Conservation (phyloP, 2,113 vertebrate species). For the Tiliqua scincoides region DNA sequence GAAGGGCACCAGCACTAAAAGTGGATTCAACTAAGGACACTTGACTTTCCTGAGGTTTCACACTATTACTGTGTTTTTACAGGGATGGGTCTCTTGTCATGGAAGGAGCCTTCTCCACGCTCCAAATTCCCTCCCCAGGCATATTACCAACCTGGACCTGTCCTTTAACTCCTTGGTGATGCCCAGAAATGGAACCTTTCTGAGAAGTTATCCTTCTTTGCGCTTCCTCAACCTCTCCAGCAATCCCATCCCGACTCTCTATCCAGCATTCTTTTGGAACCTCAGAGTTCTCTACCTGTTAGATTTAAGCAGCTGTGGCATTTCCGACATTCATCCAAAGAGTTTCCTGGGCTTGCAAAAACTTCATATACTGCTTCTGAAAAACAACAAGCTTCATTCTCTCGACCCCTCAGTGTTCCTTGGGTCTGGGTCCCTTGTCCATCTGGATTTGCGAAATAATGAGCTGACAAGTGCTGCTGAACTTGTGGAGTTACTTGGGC, state of each 20-base stretch:
- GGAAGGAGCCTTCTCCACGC: slow-evolving; percentile 54
- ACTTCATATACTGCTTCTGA: slow-evolving; percentile 66
- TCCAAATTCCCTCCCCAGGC: slow-evolving; percentile 66
- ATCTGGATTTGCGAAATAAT: slow-evolving; percentile 66
- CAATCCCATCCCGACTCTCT: slow-evolving; percentile 75
- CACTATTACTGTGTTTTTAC: slow-evolving; percentile 25
- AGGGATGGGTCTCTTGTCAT: slow-evolving; percentile 69
- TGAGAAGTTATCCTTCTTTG: slow-evolving; percentile 59
- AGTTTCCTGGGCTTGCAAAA: slow-evolving; percentile 64
- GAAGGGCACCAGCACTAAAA: background rate
- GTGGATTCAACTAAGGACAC: slow-evolving; percentile 1
- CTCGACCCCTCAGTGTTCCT: slow-evolving; percentile 40
- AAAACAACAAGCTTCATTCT: slow-evolving; percentile 59
- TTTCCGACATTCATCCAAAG: slow-evolving; percentile 54
- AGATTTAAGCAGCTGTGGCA: slow-evolving; percentile 72
- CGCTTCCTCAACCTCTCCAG: slow-evolving; percentile 72
- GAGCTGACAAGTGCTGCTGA: background rate
- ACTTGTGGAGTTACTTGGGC: slow-evolving; percentile 40
- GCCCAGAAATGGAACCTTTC: slow-evolving; percentile 50
- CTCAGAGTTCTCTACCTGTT: slow-evolving; percentile 52
- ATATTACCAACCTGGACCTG: slow-evolving; percentile 67
- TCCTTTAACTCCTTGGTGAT: slow-evolving; percentile 67
- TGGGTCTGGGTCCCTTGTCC: slow-evolving; percentile 45
- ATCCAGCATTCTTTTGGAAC: slow-evolving; percentile 71
- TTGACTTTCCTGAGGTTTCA: slow-evolving; percentile 37